Evolutionary conservation across 1,140 invertebrate species (phyloP), one percentile per base, ranked within the genome.

Genomic region (Heliconius eleuchia): DNA sequence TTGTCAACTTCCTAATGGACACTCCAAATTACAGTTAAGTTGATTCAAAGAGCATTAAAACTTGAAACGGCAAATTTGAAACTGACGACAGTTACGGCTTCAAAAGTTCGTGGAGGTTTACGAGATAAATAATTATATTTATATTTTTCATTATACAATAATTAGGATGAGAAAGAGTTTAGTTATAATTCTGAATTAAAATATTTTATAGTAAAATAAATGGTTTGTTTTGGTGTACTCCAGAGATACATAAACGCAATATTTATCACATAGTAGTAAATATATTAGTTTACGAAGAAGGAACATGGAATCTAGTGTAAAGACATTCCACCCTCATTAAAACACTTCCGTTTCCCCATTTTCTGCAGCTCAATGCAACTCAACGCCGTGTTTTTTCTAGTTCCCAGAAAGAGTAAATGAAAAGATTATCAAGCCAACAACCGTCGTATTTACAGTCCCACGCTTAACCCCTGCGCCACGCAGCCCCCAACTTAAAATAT

Each of bases 31-130:
- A 81, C 73, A 66, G 76, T 75, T 78, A 77, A 81, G 80, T 81
- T 81, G 80, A 81, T 81, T 81, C 80, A 78, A 81, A 78, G 80
- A 78, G 60, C 80, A 78, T 81, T 81, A 81, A 81, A 66, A 81
- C 57, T 75, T 23, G 23, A 23, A 23, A 23, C 76, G 66, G 50
- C 76, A 80, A 66, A 80, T 81, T 77, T 75, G 55, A 74, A 77
- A 81, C 76, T 78, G 80, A 75, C 60, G 75, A 81, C 80, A 76
- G 80, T 81, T 74, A 75, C 57, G 80, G 71, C 60, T 75, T 77
- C 70, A 81, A 81, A 81, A 81, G 76, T 77, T 81, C 76, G 74
- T 73, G 76, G 71, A 57, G 78, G 78, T 80, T 77, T 77, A 81
- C 76, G 60, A 73, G 42, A 74, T 81, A 71, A 71, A 66, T 81